These are phyloP conservation scores for Nerophis lumbriciformis DNA, from an alignment of 2,113 vertebrate species.

Conservation along the genomic window DNA sequence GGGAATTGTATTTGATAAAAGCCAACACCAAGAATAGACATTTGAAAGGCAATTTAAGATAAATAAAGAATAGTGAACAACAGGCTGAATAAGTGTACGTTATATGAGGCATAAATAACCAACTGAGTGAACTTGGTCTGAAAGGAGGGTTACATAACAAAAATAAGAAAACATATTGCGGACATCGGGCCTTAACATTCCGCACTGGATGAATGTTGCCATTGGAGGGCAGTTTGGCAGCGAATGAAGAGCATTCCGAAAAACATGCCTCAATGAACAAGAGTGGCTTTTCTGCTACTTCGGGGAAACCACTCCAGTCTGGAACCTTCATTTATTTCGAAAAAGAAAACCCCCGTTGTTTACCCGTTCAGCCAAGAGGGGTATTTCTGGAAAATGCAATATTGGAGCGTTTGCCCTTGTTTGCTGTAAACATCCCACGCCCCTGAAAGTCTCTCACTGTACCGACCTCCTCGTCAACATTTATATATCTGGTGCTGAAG, in stretches of 20 bases:
- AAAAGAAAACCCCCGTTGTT: slow-evolving; percentile 23
- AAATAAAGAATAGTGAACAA: no score
- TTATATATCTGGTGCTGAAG: slow-evolving; percentile 35
- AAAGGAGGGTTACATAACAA: slow-evolving; percentile 8
- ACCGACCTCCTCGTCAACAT: slow-evolving; percentile 33
- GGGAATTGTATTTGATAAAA: no score
- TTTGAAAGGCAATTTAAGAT: no score
- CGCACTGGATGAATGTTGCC: slow-evolving; percentile 11
- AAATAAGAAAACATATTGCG: slow-evolving; percentile 10
- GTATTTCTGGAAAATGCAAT: slow-evolving; percentile 32
- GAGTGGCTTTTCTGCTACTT: slow-evolving; percentile 18
- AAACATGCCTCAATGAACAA: slow-evolving; percentile 11
- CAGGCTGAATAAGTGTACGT: no score
- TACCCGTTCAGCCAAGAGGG: slow-evolving; percentile 30
- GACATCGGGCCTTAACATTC: slow-evolving; percentile 14
- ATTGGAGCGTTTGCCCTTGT: slow-evolving; percentile 26
- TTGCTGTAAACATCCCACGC: slow-evolving; percentile 55
- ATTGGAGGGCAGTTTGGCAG: slow-evolving; percentile 22
- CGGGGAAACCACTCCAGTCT: slow-evolving; percentile 13
- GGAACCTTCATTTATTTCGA: slow-evolving; percentile 20
- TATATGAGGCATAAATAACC: no score
- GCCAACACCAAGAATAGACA: no score
- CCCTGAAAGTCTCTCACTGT: slow-evolving; percentile 40
- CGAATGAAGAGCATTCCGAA: slow-evolving; percentile 32
- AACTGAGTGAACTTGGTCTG: slow-evolving; percentile 26